Base-by-base conservation (phyloP, 2,113 vertebrate genomes). In the Pleuronectes platessa region DNA sequence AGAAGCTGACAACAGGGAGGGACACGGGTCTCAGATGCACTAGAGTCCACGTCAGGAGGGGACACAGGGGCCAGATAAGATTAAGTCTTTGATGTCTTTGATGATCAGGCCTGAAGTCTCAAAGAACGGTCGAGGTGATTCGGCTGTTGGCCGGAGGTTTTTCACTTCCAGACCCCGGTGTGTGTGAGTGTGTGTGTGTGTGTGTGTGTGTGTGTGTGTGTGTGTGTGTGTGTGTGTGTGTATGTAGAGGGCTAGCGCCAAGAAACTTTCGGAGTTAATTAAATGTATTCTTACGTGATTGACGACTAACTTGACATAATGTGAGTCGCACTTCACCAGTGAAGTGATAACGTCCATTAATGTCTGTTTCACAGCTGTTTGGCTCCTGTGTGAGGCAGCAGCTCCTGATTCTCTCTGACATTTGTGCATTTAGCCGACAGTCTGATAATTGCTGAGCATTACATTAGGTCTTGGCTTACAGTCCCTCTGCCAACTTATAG, bases 401-500 rank as follows among this genome's bases (percentile, higher is more conserved):
- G 45, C 72, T 37, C n/a, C 73, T 82, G 81, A 83, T 83, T 74
- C 18, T 4, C 0, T 37, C 79, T 89, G 78, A 89, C 79, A 54
- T 76, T 45, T 75, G 62, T 72, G 74, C 55, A 5, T 77, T 86
- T 26, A 40, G 63, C 81, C 82, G 89, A 84, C 70, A 78, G 65
- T 68, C 67, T 72, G 75, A 84, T 86, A 87, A 86, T 76, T 86
- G 69, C 71, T 60, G 68, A 77, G 64, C 75, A 62, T 86, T 71
- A 70, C 71, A 71, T 73, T 49, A 24, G 80, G 64, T 35, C 27
- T 89, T 67, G 20, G 74, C 78, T 82, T 69, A 63, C 64, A 54
- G 68, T 79, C 42, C 49, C 23, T 56, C 2, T 40, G 31, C 54
- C 24, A 54, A 23, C 58, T 76, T 61, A 80, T 74, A 55, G 60